Percentiles rank a stretch among this genome's conserved stretches.
These are phyloP conservation scores for Sisyra terminalis DNA, from an alignment of 2,888 invertebrate genomes.

Conservation along the genomic window DNA sequence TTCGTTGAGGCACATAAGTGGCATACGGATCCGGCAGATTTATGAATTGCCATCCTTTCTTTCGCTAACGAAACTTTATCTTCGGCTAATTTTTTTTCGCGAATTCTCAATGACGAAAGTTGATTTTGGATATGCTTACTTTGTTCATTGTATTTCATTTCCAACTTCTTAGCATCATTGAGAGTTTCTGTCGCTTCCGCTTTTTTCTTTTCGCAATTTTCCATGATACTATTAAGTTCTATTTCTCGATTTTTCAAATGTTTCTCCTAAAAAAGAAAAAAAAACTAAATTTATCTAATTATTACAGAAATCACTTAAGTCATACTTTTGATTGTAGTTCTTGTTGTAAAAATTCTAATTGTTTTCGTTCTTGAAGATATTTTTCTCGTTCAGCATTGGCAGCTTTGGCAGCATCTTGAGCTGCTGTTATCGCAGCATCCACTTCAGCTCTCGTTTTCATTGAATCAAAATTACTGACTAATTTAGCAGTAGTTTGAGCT, in stretches of 20 bases:
- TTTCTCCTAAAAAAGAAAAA: neutral
- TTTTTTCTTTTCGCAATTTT: conserved; percentile 32
- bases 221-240: conserved; percentile 20
- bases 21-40: conserved; percentile 12
- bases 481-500: conserved; percentile 22
- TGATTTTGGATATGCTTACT: conserved; percentile 39
- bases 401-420: conserved; percentile 24
- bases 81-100: conserved; percentile 42
- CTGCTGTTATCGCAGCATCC: conserved; percentile 25
- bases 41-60: conserved; percentile 37
- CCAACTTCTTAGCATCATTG: conserved; percentile 19
- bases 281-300: neutral
- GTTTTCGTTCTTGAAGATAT: conserved; percentile 20
- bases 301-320: neutral
- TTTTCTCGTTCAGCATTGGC: conserved; percentile 23
- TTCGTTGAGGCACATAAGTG: too few relatives aligned
- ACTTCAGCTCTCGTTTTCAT: conserved; percentile 24
- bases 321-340: neutral
- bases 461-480: conserved; percentile 19
- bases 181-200: conserved; percentile 35
- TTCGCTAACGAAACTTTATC: conserved; percentile 41
- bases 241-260: conserved; percentile 19
- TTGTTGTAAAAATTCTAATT: conserved; percentile 17
- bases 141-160: conserved; percentile 37
- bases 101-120: conserved; percentile 31